A percentile compares a stretch with the other conserved stretches of the same genome.
Conservation (phyloP, 2,888 invertebrate genomes). For the Napeogenes sylphis region DNA sequence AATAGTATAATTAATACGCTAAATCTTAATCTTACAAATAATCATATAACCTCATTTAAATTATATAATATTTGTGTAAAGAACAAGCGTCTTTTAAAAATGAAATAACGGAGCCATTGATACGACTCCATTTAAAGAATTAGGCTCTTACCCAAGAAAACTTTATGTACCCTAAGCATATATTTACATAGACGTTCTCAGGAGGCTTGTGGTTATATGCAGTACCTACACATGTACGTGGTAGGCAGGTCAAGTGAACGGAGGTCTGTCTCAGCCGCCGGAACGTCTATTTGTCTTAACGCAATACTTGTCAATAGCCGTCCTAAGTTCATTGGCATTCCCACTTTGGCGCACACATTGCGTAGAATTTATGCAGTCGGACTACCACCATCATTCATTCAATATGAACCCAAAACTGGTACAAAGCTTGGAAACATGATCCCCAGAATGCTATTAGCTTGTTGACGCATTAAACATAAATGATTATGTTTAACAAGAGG, state of each 20-base stretch:
- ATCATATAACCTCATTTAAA: no score
- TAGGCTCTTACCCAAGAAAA: conserved; percentile 60
- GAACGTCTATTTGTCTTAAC: conserved; percentile 75
- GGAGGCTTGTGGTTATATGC: conserved; percentile 61
- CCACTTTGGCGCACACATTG: conserved; percentile 72
- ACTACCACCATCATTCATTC: conserved; percentile 52
- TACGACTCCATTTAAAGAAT: conserved; percentile 37
- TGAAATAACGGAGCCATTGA: conserved; percentile 5
- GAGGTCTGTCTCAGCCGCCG: conserved; percentile 70
- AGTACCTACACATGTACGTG: conserved; percentile 45
- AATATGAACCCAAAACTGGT: conserved; percentile 63
- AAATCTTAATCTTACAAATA: no score
- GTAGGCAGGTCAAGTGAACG: conserved; percentile 67
- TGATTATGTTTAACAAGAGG: conserved; percentile 59
- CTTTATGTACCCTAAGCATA: conserved; percentile 65
- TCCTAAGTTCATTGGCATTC: conserved; percentile 75
- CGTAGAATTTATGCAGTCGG: conserved; percentile 68
- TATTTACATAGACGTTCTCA: conserved; percentile 72
- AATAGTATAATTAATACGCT: no score
- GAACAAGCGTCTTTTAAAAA: no score
- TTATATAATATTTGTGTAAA: no score
- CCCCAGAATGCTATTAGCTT: conserved; percentile 68
- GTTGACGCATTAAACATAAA: conserved; percentile 69
- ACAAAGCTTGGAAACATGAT: conserved; percentile 63
- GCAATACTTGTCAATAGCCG: conserved; percentile 76